Evolutionary conservation across 1,140 invertebrate species (phyloP).

Genomic region (Papilio helenus): DNA sequence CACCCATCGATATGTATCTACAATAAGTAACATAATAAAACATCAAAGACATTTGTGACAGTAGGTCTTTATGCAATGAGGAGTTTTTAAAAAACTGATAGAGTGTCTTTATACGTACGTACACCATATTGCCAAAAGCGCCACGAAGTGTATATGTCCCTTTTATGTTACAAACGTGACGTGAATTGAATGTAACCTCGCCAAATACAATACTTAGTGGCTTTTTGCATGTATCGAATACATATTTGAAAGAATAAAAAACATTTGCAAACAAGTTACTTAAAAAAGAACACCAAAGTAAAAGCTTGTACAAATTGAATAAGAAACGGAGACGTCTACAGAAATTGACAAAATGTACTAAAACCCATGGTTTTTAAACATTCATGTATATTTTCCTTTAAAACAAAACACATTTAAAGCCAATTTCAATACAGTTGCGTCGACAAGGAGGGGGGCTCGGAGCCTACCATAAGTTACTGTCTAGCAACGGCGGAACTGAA

Average conservation of each 20-base stretch:
- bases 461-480: too few species aligned
- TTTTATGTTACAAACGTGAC: conserved; percentile 16
- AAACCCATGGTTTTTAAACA: not conserved
- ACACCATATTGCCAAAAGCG: not conserved
- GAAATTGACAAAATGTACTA: not conserved
- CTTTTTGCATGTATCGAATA: conserved; percentile 18
- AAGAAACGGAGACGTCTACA: not conserved
- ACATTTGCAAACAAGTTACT: not conserved
- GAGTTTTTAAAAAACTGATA: not conserved
- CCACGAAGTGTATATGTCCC: conserved; percentile 17
- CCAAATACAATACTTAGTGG: conserved; percentile 1
- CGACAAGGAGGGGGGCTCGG: too few species aligned
- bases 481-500: too few species aligned
- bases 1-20: too few species aligned
- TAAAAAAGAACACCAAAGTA: not conserved
- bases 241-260: not conserved
- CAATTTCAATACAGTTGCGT: not conserved
- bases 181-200: conserved; percentile 18
- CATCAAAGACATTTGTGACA: too few species aligned
- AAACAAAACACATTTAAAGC: not conserved
- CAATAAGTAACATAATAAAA: too few species aligned
- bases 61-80: too few species aligned
- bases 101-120: not conserved
- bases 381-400: not conserved
- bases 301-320: not conserved